Conservation (phyloP, 1,140 invertebrate species). For the Catajapyx aquilonaris region DNA sequence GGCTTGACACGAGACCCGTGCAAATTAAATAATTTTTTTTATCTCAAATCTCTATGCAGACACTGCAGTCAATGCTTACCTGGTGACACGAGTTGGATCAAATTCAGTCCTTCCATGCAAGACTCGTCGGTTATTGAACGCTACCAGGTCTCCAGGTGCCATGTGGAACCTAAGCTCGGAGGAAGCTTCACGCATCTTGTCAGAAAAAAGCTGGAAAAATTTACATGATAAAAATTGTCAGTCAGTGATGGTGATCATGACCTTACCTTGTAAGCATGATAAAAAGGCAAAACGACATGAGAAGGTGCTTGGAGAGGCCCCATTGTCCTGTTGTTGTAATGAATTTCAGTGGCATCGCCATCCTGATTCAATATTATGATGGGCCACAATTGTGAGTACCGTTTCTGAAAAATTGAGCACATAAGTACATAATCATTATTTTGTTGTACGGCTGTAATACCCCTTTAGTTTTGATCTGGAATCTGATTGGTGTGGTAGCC, state of each 20-base stretch:
- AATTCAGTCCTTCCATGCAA: slow-evolving; percentile 19
- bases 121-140: slow-evolving; percentile 20
- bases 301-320: slow-evolving; percentile 18
- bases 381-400: slow-evolving; percentile 18
- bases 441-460: slow-evolving; percentile 8
- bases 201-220: slow-evolving; percentile 15
- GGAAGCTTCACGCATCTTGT: slow-evolving; percentile 16
- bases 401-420: slow-evolving; percentile 12
- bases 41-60: too few species aligned
- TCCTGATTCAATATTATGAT: slow-evolving; percentile 16
- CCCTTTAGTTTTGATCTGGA: slow-evolving; percentile 13
- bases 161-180: slow-evolving; percentile 17
- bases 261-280: slow-evolving; percentile 19
- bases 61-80: slow-evolving; percentile 13
- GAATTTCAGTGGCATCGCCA: slow-evolving; percentile 18
- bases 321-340: slow-evolving; percentile 21
- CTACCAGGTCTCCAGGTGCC: slow-evolving; percentile 19
- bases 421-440: not conserved
- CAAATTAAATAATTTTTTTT: too few species aligned
- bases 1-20: too few species aligned
- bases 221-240: slow-evolving; percentile 1
- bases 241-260: not conserved
- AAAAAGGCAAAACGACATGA: slow-evolving; percentile 19
- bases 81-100: slow-evolving; percentile 15
- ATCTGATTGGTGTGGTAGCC: slow-evolving; percentile 17